A percentile compares a stretch with the other conserved stretches of the same genome.
These are phyloP conservation scores for Cepaea nemoralis DNA, from an alignment of 1,140 invertebrate species.

Conservation along the genomic window DNA sequence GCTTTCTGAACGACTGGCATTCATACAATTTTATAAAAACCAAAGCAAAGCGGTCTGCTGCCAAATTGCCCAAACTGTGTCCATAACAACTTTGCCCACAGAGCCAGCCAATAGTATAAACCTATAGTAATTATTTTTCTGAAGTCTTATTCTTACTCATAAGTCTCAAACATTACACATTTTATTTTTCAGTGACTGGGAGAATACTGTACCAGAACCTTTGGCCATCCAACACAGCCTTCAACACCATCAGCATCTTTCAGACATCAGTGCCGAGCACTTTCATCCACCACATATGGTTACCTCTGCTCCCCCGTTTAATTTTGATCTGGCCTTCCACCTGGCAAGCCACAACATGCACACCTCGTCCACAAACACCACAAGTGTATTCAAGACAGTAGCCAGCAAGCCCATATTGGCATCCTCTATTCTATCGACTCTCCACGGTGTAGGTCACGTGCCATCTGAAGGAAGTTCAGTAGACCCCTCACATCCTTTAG, in stretches of 20 bases:
- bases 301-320: slow-evolving; percentile 51
- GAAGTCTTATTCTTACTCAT: no score
- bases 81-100: no score
- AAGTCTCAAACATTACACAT: no score
- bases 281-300: slow-evolving; percentile 57
- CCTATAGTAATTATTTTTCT: no score
- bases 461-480: slow-evolving; percentile 38
- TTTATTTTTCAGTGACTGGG: slow-evolving; percentile 61
- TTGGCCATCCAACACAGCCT: slow-evolving; percentile 29
- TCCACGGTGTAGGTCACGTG: slow-evolving; percentile 1
- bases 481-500: slow-evolving; percentile 41
- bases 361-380: slow-evolving; percentile 50
- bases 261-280: slow-evolving; percentile 53
- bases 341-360: slow-evolving; percentile 52
- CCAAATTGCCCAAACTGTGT: no score
- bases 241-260: slow-evolving; percentile 52
- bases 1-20: no score
- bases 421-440: slow-evolving; percentile 14
- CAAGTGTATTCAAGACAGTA: slow-evolving; percentile 57
- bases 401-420: slow-evolving; percentile 28
- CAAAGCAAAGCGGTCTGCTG: no score
- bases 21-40: no score
- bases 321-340: slow-evolving; percentile 53
- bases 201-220: slow-evolving; percentile 52
- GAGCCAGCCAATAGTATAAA: no score